Conservation (phyloP, 2,888 invertebrate genomes). For the Trachelus stipa region DNA sequence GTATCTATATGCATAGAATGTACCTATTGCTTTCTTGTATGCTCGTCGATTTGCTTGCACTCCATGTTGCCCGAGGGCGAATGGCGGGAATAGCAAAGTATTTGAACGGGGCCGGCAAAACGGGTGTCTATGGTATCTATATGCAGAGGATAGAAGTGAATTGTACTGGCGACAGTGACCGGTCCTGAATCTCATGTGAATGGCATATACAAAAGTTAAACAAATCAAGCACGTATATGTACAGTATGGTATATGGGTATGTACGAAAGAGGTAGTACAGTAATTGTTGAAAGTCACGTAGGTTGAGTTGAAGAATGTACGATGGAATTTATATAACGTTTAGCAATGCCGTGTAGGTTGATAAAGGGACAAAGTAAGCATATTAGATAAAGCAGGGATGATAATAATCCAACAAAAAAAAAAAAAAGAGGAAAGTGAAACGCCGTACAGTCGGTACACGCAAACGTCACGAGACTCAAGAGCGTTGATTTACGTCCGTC, state of each 20-base stretch:
- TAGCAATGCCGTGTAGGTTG: too few relatives aligned
- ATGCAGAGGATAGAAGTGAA: background rate
- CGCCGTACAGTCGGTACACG: background rate
- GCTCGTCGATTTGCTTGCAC: background rate
- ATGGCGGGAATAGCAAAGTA: background rate
- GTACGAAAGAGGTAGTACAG: background rate
- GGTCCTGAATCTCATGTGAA: background rate
- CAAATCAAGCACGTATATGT: background rate
- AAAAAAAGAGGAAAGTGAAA: background rate
- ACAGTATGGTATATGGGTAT: too few relatives aligned
- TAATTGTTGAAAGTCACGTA: background rate
- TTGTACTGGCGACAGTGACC: background rate
- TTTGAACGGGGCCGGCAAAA: background rate
- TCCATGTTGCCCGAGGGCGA: background rate
- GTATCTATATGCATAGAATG: background rate
- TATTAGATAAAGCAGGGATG: background rate
- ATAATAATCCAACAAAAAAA: background rate
- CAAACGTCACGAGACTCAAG: background rate
- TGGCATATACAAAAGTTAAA: background rate
- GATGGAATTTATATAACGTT: too few relatives aligned
- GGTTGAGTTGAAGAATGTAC: too few relatives aligned
- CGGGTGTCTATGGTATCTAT: background rate
- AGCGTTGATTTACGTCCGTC: slow-evolving; percentile 49
- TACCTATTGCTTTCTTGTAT: background rate
- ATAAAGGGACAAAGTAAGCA: background rate